Evolutionary conservation across 1,140 invertebrate genomes (phyloP), one percentile per base, ranked within the genome.

Genomic region (Zophobas morio): DNA sequence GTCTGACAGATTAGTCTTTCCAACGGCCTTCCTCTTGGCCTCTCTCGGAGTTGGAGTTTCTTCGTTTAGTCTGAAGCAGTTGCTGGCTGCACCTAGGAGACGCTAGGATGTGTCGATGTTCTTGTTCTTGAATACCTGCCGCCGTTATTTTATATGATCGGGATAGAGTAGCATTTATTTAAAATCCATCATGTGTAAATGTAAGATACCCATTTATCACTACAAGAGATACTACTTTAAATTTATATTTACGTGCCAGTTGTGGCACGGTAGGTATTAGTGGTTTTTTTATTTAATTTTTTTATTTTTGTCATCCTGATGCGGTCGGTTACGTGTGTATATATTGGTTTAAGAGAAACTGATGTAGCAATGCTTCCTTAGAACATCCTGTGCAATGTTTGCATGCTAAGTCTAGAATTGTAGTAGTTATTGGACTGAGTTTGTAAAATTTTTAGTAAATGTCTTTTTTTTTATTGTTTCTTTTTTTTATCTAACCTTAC

Each of bases 51-150:
- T 87, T 49, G 83, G 83, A n/a, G 77, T 87, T 1, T 87, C 86
- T 6, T 84, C 86, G 6, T 87, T 86, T 79, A 86, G 86, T 72
- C 60, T 86, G 36, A 87, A 86, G 78, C 85, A 87, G 74, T 60
- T 86, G 51, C 47, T 84, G 34, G 20, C 57, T 6, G 33, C 74
- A 6, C 33, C 70, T 53, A 51, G 6, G 35, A 32, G 54, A 32
- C 66, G 56, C 51, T 66, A 32, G 36, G 35, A 60, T 66, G 46
- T 53, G 34, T 63, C 35, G 51, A 49, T 35, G n/a, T 35, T 6
- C 37, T 34, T 75, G 32, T 36, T 70, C 70, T 1, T 34, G 20
- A 42, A 49, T 46, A 76, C 39, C 35, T 66, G 46, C 46, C n/a
- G 20, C 40, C 36, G 8, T 57, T 32, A 34, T 74, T 74, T 57